Base-by-base conservation (phyloP, 1,140 invertebrate genomes). In the Eubasilissa regina region DNA sequence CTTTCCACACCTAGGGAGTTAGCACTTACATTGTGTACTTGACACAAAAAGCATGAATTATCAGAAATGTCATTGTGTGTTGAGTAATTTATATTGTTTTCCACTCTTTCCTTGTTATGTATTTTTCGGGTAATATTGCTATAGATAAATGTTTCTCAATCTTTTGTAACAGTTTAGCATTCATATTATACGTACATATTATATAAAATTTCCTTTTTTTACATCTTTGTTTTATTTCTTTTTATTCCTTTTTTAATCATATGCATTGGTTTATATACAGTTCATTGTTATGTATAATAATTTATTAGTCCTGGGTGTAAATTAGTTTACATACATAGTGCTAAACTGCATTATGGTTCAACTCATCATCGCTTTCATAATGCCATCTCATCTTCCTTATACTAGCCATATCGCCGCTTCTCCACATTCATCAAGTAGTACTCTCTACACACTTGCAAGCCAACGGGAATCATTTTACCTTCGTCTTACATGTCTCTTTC, bases 251-350 rank as follows among this genome's bases (percentile, higher is more conserved):
- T 47, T 75, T 45, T 44, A 25, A 73, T 35, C 64, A 68, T 68
- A 45, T 55, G 68, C 68, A 73, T 73, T 35, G 47, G 25, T 73
- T 73, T 55, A 53, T 35, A 73, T 47, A 73, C 13, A 55, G 53
- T 35, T 73, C 68, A 73, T 48, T 64, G 62, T 77, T 77, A 77
- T 79, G 72, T 82, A 80, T 25, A 77, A 80, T 82, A 79, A 80
- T 80, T 82, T 82, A 74, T 82, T 82, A 82, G 81, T 82, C 81
- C 81, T 82, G 81, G 81, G 81, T 82, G 81, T 82, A 82, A 82
- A 82, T 82, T 82, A 82, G 81, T 80, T 78, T 80, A 80, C 81
- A 80, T 80, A 80, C 81, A 80, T 82, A 80, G 78, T 82, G 81
- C 81, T 82, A 73, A 80, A 82, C 45, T 80, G 81, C 81, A 82